Evolutionary conservation across 2,888 invertebrate genomes (phyloP), one percentile per base, ranked within the genome.

Genomic region (Linyphia triangularis): DNA sequence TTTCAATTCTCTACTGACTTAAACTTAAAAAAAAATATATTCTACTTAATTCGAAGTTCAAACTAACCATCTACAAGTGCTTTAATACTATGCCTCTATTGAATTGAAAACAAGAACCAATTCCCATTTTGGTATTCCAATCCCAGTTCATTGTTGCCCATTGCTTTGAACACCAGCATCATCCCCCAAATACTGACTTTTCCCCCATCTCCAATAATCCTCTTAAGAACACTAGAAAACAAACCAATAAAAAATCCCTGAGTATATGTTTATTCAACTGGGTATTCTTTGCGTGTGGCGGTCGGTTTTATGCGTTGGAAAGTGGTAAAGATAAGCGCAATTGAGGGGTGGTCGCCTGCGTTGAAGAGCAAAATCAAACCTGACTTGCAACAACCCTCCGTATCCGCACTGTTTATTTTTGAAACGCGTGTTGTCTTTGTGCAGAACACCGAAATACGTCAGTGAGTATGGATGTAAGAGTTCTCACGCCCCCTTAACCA

Each of bases 241-340:
- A 79, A 43, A 73, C 22, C 26, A 6, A 3, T 30, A n/a, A 67
- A 67, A 30, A 33, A 37, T 16, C 10, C 26, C 19, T 28, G 19
- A 16, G 19, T 28, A 28, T 24, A 24, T 73, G 72, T 73, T 83
- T 83, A 63, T 51, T 63, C 70, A 82, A 82, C 72, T 82, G 61
- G 28, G 33, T 61, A 30, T 63, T 37, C 61, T 26, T 59, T 61
- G 40, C 59, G 28, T 51, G 51, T 13, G 51, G 51, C 16, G 16
- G 43, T 51, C 13, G n/a, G 51, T 51, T n/a, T n/a, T n/a, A n/a
- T 24, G 43, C 51, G 16, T 22, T 16, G 40, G 61, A 69, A 82
- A 81, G 67, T 40, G 65, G 63, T 24, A 51, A 75, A 59, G 79
- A 81, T 81, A 67, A 81, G 79, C 79, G 13, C 22, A 30, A 28